These are phyloP conservation scores for Coreius guichenoti DNA, from an alignment of 2,797 vertebrate genomes.

Conservation along the genomic window DNA sequence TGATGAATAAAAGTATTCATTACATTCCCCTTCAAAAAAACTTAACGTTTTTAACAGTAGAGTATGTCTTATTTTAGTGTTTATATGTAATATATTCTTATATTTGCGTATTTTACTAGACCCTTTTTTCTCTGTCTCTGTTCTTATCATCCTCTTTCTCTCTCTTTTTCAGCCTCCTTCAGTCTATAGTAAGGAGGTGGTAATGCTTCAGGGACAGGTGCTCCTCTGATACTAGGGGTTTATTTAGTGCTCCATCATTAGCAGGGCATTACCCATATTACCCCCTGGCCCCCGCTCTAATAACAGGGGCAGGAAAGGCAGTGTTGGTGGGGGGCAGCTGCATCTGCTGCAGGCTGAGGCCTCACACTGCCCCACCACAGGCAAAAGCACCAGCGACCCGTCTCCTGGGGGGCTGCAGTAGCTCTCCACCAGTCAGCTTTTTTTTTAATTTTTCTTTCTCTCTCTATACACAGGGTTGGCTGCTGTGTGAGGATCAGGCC, in stretches of 20 bases:
- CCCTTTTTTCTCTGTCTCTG: neutral
- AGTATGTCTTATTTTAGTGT: too few relatives aligned
- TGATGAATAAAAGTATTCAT: neutral
- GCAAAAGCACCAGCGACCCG: constrained; percentile 1
- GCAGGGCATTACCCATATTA: constrained; percentile 77
- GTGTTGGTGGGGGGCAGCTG: constrained; percentile 69
- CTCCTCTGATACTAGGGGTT: constrained; percentile 65
- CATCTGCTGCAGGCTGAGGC: constrained; percentile 80
- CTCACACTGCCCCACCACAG: constrained; percentile 50
- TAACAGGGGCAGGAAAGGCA: constrained; percentile 73
- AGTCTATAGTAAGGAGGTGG: constrained; percentile 53
- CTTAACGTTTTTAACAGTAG: neutral
- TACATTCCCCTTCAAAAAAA: neutral
- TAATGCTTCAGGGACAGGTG: constrained; percentile 65
- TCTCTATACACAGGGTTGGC: constrained; percentile 84
- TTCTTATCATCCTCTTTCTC: neutral
- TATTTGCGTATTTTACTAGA: neutral
- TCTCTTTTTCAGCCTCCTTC: constrained; percentile 12
- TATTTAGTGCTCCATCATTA: constrained; percentile 79
- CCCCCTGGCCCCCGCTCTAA: constrained; percentile 75
- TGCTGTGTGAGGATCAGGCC: constrained; percentile 92
- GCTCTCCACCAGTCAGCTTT: neutral
- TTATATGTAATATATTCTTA: neutral
- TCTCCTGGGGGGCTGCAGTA: neutral
- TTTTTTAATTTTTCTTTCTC: constrained; percentile 30